Evolutionary conservation across 92 coral and sea anemone species (phyloP).

Genomic region (Micromussa lordhowensis): DNA sequence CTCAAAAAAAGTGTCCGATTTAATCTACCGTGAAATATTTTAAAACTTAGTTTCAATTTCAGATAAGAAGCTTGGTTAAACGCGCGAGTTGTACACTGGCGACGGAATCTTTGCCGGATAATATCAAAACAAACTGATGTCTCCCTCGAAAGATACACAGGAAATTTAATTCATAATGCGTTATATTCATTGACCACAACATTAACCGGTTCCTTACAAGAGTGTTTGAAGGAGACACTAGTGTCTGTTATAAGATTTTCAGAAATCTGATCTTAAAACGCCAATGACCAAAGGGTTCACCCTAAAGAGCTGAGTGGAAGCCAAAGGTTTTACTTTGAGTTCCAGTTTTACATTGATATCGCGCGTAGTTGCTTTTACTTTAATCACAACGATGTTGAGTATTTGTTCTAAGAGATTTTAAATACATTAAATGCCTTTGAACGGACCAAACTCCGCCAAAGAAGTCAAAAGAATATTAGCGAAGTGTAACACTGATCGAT

Average conservation of each 20-base stretch:
- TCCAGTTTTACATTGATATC: not conserved
- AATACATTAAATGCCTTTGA: not conserved
- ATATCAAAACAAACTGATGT: too few species aligned
- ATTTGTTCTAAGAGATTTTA: not conserved
- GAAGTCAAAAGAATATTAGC: not conserved
- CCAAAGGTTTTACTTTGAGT: not conserved
- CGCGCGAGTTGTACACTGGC: not conserved
- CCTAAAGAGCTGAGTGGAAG: not conserved
- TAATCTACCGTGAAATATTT: not conserved
- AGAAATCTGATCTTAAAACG: not conserved
- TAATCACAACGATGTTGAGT: not conserved
- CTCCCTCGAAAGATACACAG: not conserved
- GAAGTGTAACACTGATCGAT: not conserved
- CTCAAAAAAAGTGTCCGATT: not conserved
- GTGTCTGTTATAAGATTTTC: not conserved
- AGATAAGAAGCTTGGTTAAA: not conserved
- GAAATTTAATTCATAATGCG: not conserved
- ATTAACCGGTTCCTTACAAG: not conserved
- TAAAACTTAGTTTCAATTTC: not conserved
- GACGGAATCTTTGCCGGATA: not conserved
- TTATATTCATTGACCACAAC: not conserved
- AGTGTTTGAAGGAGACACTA: not conserved
- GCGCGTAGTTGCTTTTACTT: not conserved
- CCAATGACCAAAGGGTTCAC: not conserved
- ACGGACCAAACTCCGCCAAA: not conserved